Conservation (phyloP, 1,140 invertebrate species). For the Octopus bimaculoides region DNA sequence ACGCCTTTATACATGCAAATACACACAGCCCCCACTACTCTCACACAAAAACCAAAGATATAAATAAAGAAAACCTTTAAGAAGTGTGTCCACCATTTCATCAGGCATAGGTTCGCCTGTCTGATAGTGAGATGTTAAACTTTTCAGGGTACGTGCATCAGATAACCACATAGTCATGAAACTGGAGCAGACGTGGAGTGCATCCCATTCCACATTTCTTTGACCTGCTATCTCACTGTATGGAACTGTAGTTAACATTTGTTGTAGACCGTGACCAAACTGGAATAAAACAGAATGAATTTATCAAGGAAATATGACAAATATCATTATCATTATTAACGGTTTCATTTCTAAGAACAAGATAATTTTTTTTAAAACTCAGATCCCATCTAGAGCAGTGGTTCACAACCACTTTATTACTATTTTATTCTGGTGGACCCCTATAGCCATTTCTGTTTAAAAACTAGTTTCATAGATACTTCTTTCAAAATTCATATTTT, state of each 20-base stretch:
- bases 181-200: slow-evolving; percentile 73
- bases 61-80: slow-evolving; percentile 49
- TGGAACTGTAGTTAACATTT: slow-evolving; percentile 74
- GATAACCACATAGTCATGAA: slow-evolving; percentile 81
- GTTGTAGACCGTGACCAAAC: slow-evolving; percentile 81
- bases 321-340: neutral
- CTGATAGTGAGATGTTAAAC: slow-evolving; percentile 72
- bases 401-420: neutral
- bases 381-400: neutral
- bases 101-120: slow-evolving; percentile 71
- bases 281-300: slow-evolving; percentile 38
- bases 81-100: slow-evolving; percentile 66
- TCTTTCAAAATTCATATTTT: no score
- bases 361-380: neutral
- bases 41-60: no score
- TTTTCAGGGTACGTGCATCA: slow-evolving; percentile 67
- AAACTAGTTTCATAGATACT: no score
- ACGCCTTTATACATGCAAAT: neutral
- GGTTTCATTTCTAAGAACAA: neutral
- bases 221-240: slow-evolving; percentile 81
- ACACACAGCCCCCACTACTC: neutral
- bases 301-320: neutral
- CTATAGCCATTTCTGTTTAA: no score
- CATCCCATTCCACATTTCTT: slow-evolving; percentile 89
- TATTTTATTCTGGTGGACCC: no score